Conservation (phyloP, 1,140 invertebrate species). For the Temnothorax curvispinosus region DNA sequence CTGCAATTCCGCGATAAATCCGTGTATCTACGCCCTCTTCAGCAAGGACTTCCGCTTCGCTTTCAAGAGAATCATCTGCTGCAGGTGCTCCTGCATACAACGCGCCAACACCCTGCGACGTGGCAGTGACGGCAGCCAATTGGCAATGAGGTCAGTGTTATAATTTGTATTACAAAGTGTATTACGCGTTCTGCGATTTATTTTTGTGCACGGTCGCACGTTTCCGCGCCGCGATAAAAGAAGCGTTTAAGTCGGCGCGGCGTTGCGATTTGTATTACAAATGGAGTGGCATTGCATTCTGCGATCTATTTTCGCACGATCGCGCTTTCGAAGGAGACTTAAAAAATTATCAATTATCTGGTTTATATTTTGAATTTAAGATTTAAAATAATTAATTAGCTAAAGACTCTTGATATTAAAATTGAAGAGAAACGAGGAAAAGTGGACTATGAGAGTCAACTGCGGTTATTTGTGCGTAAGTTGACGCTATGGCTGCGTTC, state of each 20-base stretch:
- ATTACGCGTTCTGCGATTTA: background rate
- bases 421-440: too few species aligned
- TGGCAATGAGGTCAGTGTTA: conserved; percentile 80
- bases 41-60: conserved; percentile 97
- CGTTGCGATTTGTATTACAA: background rate
- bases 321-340: background rate
- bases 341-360: background rate
- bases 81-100: conserved; percentile 89
- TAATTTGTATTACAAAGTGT: background rate
- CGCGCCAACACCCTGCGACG: conserved; percentile 84
- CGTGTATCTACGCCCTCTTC: conserved; percentile 96
- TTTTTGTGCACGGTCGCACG: background rate
- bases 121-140: conserved; percentile 89
- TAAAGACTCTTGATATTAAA: too few species aligned
- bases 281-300: background rate
- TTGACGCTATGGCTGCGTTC: too few species aligned
- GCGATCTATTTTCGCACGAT: background rate
- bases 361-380: background rate
- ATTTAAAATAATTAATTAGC: background rate
- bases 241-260: background rate
- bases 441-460: too few species aligned
- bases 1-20: conserved; percentile 98
- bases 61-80: conserved; percentile 96
- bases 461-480: too few species aligned
- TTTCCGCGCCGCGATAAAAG: background rate